These are phyloP conservation scores for Todiramphus chloris DNA, from an alignment of 2,113 vertebrate species.

Conservation along the genomic window DNA sequence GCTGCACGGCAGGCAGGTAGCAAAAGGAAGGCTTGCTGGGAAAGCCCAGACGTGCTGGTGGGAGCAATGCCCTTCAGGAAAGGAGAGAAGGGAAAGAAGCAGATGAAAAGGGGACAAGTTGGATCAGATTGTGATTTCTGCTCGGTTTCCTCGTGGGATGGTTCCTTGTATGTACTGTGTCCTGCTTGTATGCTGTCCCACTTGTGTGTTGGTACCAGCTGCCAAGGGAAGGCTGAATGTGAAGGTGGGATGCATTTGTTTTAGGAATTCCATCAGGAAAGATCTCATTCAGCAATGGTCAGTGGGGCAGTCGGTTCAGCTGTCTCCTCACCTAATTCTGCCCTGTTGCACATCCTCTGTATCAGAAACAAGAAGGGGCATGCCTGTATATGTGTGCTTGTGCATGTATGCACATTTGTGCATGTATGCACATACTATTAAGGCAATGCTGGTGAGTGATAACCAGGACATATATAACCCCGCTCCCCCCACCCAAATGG, in stretches of 20 bases:
- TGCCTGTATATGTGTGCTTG: fast-evolving
- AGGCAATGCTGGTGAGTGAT: background rate
- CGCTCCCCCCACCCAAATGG: background rate
- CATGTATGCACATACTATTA: fast-evolving
- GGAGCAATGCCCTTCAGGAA: background rate
- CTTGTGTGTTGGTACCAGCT: fast-evolving
- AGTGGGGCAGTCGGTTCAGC: background rate
- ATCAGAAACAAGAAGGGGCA: background rate
- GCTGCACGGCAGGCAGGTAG: background rate
- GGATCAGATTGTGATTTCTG: background rate
- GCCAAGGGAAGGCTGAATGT: background rate
- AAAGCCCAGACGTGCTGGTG: background rate
- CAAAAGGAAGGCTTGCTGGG: background rate
- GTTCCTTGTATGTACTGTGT: background rate
- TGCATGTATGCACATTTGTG: fast-evolving
- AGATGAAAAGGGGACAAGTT: background rate
- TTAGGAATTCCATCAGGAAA: background rate
- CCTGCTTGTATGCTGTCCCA: background rate
- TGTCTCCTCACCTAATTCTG: background rate
- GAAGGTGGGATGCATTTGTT: background rate
- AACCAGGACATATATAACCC: background rate
- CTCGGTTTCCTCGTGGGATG: background rate
- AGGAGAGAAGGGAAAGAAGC: background rate
- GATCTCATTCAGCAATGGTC: background rate
- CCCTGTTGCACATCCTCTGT: background rate